A percentile compares a stretch with the other conserved stretches of the same genome.
phyloP scores from a whole-genome alignment of 2,797 vertebrate species.

The Scleropages formosus region DNA sequence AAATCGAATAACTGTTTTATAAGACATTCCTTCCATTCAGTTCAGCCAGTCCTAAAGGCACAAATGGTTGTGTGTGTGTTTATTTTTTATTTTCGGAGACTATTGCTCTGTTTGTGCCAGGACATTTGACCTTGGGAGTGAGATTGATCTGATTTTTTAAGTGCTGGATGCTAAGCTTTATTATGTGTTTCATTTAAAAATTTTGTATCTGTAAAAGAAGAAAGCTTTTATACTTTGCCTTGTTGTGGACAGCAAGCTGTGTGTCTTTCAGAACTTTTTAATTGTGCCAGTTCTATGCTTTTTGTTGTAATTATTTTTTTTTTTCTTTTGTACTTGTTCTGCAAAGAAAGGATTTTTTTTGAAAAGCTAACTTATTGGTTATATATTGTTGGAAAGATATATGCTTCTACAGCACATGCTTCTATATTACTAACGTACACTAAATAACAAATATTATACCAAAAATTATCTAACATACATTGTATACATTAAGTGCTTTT shows the following conservation, averaged over 20 bases:
- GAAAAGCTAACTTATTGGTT: conserved; percentile 58
- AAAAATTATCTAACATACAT: conserved; percentile 69
- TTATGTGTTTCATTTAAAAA: conserved; percentile 63
- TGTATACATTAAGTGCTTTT: conserved; percentile 73
- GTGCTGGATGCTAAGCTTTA: conserved; percentile 74
- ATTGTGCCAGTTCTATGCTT: conserved; percentile 63
- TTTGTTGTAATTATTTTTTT: conserved; percentile 52
- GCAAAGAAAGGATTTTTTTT: conserved; percentile 47
- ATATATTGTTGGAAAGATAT: conserved; percentile 62
- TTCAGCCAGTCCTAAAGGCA: conserved; percentile 28
- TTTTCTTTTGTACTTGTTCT: conserved; percentile 57
- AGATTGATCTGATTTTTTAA: conserved; percentile 55
- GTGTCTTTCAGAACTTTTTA: conserved; percentile 64
- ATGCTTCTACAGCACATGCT: conserved; percentile 56
- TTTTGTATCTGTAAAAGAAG: conserved; percentile 67
- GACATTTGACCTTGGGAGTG: conserved; percentile 59
- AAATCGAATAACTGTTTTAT: conserved; percentile 52
- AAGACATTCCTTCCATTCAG: conserved; percentile 57
- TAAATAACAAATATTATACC: conserved; percentile 73
- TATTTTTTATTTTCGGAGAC: conserved; percentile 60
- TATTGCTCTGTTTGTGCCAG: conserved; percentile 59
- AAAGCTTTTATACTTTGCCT: conserved; percentile 71
- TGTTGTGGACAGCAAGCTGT: conserved; percentile 69
- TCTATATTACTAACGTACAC: conserved; percentile 72
- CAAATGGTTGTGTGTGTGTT: conserved; percentile 44